Evolutionary conservation across 2,888 invertebrate genomes (phyloP).

Genomic region (Antheraea assamensis): DNA sequence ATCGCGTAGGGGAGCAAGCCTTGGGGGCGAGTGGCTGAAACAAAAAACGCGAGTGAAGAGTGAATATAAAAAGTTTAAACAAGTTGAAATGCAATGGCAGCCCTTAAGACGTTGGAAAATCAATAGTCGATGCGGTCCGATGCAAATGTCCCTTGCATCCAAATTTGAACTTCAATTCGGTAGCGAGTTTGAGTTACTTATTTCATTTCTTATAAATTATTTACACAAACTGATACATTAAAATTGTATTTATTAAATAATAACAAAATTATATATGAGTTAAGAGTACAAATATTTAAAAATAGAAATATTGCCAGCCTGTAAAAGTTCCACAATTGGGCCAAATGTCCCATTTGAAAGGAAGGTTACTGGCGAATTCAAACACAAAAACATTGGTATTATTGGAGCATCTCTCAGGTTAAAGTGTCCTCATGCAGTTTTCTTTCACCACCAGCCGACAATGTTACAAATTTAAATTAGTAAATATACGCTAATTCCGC

Average conservation of each 20-base stretch:
- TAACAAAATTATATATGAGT: background rate
- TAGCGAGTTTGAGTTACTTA: slow-evolving; percentile 62
- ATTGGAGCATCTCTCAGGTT: too few species aligned
- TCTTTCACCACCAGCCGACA: too few species aligned
- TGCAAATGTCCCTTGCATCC: slow-evolving; percentile 77
- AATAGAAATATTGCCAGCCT: too few species aligned
- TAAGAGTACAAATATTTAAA: too few species aligned
- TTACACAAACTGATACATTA: slow-evolving; percentile 26
- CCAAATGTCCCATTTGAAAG: too few species aligned
- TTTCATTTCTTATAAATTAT: slow-evolving; percentile 58
- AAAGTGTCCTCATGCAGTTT: too few species aligned
- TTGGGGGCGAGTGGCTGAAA: slow-evolving; percentile 78
- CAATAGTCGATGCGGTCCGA: slow-evolving; percentile 76
- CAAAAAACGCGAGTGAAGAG: slow-evolving; percentile 81
- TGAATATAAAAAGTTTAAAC: slow-evolving; percentile 82
- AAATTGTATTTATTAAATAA: background rate
- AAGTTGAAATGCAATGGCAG: slow-evolving; percentile 74
- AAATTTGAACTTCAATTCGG: slow-evolving; percentile 77
- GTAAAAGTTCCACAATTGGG: too few species aligned
- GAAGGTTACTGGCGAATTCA: too few species aligned
- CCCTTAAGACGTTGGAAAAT: slow-evolving; percentile 79
- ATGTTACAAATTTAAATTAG: too few species aligned
- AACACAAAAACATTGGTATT: too few species aligned
- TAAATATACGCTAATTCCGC: too few species aligned
- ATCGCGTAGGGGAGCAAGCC: slow-evolving; percentile 72